Base-by-base conservation (phyloP, 1,140 invertebrate species). In the Neocloeon triangulifer region DNA sequence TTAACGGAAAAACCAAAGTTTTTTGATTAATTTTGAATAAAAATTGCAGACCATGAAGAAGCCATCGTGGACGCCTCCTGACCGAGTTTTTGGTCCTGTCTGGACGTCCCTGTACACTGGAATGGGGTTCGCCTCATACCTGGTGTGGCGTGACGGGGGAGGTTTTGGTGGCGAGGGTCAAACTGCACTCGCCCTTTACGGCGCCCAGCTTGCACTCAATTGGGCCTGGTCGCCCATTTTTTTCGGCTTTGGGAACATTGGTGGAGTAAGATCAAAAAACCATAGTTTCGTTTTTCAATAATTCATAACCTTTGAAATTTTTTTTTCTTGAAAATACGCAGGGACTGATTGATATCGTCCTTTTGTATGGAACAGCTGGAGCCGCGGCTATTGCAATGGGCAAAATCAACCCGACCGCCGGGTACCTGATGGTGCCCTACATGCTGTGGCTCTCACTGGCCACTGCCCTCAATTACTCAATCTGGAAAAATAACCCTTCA, bases 211-310 rank as follows among this genome's bases (percentile, higher is more conserved):
- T 28, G 61, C 68, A 0, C 50, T 88, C 0, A 89, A 88, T 49
- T 86, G 77, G 75, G 61, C 69, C 1, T 89, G 81, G 81, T 67
- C 76, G 2, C 80, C 79, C 5, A 66, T 88, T 12, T 88, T 88
- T 54, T 88, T 88, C 52, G 69, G 69, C 26, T 40, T 56, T 17
- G 70, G 72, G 35, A 66, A 69, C 38, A 56, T 78, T 3, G 74
- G 78, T 54, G 61, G 66, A 62, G 80, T 80, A 58, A 51, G 53
- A n/a, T n/a, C n/a, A n/a, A n/a, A n/a, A n/a, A n/a, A n/a, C n/a
- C n/a, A n/a, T n/a, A n/a, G n/a, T n/a, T n/a, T n/a, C n/a, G n/a
- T n/a, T n/a, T n/a, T n/a, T n/a, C n/a, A n/a, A n/a, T n/a, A n/a
- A n/a, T n/a, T n/a, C n/a, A n/a, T n/a, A n/a, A n/a, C n/a, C n/a